phyloP scores from a whole-genome alignment of 1,140 invertebrate species.

The Atopsyche davidsoni region DNA sequence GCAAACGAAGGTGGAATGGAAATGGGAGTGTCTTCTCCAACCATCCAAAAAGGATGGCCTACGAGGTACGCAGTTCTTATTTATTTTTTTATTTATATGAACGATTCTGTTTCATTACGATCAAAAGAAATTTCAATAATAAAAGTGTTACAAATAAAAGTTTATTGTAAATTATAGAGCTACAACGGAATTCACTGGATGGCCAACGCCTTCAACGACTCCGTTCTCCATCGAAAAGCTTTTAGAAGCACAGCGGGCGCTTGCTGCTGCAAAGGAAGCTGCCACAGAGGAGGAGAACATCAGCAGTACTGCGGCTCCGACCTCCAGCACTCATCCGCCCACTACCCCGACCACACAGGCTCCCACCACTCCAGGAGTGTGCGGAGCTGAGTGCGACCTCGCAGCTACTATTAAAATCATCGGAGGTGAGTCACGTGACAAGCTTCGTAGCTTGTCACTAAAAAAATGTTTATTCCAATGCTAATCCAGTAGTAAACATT shows the following conservation, averaged over 20 bases:
- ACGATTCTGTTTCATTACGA: too few species aligned
- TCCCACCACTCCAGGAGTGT: slow-evolving; percentile 76
- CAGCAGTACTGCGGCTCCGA: slow-evolving; percentile 50
- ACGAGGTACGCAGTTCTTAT: slow-evolving; percentile 52
- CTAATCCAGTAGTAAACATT: too few species aligned
- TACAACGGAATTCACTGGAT: slow-evolving; percentile 82
- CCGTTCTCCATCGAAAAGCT: slow-evolving; percentile 78
- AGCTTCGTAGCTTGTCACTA: background rate
- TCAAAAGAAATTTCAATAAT: background rate
- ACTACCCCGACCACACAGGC: slow-evolving; percentile 65
- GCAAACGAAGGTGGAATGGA: slow-evolving; percentile 30
- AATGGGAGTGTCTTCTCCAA: slow-evolving; percentile 50
- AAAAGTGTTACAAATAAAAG: slow-evolving; percentile 1
- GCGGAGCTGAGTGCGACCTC: slow-evolving; percentile 70
- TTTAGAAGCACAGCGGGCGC: slow-evolving; percentile 63
- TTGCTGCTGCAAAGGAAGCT: slow-evolving; percentile 44
- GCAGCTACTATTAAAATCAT: slow-evolving; percentile 78
- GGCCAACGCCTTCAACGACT: slow-evolving; percentile 78
- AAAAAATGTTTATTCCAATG: too few species aligned
- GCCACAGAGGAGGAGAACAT: slow-evolving; percentile 40
- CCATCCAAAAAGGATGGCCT: slow-evolving; percentile 76
- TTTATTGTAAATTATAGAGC: slow-evolving; percentile 49
- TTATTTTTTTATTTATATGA: slow-evolving; percentile 24
- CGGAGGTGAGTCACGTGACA: slow-evolving; percentile 42
- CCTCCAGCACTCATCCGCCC: slow-evolving; percentile 69